Percentiles rank a stretch among this genome's conserved stretches.
These are phyloP conservation scores for Eutolmus rufibarbis DNA, from an alignment of 2,888 invertebrate species.

Conservation along the genomic window DNA sequence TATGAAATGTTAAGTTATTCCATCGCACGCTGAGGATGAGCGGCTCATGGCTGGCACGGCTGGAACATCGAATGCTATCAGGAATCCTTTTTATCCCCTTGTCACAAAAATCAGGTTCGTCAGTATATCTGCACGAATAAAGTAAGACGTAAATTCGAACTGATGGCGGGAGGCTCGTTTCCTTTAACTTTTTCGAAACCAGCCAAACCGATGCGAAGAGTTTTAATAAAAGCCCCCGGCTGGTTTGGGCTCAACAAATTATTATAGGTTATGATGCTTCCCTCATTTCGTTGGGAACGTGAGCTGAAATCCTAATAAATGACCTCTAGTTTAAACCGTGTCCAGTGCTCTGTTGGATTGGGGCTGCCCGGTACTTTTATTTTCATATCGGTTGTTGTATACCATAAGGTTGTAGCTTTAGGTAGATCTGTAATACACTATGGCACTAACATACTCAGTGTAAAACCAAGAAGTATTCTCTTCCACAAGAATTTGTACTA, in stretches of 20 bases:
- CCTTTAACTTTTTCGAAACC: neutral
- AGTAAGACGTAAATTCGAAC: conserved; percentile 2
- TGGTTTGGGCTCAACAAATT: neutral
- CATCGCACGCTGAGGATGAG: neutral
- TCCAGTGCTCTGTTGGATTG: neutral
- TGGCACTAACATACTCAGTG: neutral
- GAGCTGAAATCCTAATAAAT: neutral
- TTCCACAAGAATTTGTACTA: no score
- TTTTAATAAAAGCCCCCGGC: conserved; percentile 11
- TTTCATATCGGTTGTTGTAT: neutral
- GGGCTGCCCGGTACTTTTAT: neutral
- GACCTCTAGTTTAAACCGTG: neutral
- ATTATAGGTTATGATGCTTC: conserved; percentile 23
- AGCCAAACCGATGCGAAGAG: neutral
- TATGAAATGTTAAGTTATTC: neutral
- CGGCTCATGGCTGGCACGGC: neutral
- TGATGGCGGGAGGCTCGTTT: neutral
- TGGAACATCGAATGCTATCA: neutral
- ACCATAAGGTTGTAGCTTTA: neutral
- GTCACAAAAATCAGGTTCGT: conserved; percentile 21
- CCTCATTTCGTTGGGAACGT: neutral
- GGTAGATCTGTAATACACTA: neutral
- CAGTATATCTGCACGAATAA: neutral
- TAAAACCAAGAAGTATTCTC: no score
- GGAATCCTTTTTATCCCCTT: conserved; percentile 18